These are phyloP conservation scores for Hirudinaria manillensis DNA, from an alignment of 2,888 invertebrate genomes.

Conservation along the genomic window DNA sequence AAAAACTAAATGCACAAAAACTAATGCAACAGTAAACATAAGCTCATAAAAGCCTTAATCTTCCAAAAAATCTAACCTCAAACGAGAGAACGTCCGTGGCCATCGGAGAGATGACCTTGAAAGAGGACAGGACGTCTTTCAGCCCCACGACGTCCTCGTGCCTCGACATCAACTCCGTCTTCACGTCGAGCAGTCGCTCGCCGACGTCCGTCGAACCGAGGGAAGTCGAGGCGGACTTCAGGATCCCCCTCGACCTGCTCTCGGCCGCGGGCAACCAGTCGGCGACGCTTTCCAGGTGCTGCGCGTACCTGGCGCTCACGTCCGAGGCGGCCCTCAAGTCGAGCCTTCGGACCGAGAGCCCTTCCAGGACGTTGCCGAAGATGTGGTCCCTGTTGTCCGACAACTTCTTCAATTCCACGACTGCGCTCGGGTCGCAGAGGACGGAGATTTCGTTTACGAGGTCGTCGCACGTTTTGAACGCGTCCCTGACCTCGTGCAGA, in stretches of 20 bases:
- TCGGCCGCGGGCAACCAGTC: conserved; percentile 13
- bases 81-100: neutral
- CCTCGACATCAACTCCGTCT: neutral
- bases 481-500: conserved; percentile 42
- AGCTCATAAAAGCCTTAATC: too few species aligned
- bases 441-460: neutral
- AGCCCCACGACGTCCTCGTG: conserved; percentile 1
- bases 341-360: neutral
- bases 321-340: conserved; percentile 1
- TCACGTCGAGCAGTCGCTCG: neutral
- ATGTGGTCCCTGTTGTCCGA: neutral
- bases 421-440: neutral
- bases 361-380: neutral
- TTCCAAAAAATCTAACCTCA: neutral
- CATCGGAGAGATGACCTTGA: conserved; percentile 8
- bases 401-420: conserved; percentile 11
- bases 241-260: neutral
- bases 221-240: neutral
- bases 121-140: neutral
- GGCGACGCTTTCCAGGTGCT: conserved; percentile 6
- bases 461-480: neutral
- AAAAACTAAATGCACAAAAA: too few species aligned
- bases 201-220: neutral
- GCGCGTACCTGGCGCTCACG: neutral
- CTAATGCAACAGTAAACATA: too few species aligned